Conservation (phyloP, 1,140 invertebrate species). For the Vollenhovia emeryi region DNA sequence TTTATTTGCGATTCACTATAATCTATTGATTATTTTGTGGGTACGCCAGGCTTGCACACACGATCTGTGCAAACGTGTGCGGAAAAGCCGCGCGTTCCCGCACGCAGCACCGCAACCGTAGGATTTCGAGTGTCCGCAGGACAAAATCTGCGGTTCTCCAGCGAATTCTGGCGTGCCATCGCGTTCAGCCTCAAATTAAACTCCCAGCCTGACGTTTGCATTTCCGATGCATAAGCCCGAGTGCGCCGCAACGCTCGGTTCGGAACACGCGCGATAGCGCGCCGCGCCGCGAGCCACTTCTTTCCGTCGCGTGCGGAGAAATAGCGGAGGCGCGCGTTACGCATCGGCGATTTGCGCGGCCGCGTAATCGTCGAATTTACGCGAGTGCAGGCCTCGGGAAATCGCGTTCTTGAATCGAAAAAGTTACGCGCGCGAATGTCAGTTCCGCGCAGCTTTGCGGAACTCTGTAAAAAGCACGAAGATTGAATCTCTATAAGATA, state of each 20-base stretch:
- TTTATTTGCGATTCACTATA: neutral
- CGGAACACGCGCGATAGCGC: constrained; percentile 14
- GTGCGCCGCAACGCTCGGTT: neutral
- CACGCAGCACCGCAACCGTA: neutral
- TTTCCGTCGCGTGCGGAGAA: neutral
- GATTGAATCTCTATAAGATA: neutral
- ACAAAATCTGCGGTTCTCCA: constrained; percentile 74
- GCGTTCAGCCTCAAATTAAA: constrained; percentile 79
- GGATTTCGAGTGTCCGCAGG: constrained; percentile 64
- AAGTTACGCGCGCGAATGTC: neutral
- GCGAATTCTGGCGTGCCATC: constrained; percentile 48
- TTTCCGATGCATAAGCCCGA: constrained; percentile 67
- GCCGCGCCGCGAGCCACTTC: neutral
- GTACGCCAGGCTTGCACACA: neutral
- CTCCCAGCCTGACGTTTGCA: constrained; percentile 66
- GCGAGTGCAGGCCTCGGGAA: neutral
- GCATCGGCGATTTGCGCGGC: neutral
- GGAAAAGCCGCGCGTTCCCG: constrained; percentile 8
- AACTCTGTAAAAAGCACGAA: neutral
- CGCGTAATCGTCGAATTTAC: neutral
- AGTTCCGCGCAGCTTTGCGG: neutral
- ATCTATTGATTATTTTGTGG: neutral
- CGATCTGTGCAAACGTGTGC: neutral
- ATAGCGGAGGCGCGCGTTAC: neutral
- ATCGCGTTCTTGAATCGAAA: neutral